Conservation (phyloP, 2,113 vertebrate genomes). For the Eubucco bourcierii region DNA sequence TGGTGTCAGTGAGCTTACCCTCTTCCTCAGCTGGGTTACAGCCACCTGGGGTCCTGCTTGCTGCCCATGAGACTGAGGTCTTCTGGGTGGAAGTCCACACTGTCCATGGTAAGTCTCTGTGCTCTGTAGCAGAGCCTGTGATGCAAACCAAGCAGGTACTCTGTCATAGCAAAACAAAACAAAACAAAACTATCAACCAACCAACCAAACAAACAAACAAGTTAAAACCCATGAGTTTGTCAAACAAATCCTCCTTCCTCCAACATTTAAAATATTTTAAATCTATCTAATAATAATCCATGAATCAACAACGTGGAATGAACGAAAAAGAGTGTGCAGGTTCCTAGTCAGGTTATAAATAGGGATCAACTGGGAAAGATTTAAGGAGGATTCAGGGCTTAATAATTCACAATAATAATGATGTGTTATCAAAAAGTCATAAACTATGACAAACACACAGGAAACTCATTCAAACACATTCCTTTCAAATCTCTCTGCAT, state of each 20-base stretch:
- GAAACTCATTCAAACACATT: constrained; percentile 45
- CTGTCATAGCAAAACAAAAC: background rate
- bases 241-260: background rate
- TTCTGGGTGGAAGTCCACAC: background rate
- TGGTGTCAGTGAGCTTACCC: background rate
- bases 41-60: background rate
- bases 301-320: constrained; percentile 7
- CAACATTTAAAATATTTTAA: background rate
- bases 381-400: background rate
- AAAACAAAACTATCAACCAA: too few relatives aligned
- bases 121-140: fast-evolving
- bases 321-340: constrained; percentile 26
- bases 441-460: constrained; percentile 50
- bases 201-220: too few relatives aligned
- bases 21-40: background rate
- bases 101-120: background rate
- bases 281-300: background rate
- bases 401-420: constrained; percentile 10
- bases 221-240: background rate
- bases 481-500: constrained; percentile 21
- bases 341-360: constrained; percentile 39
- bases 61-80: background rate
- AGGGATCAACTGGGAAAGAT: constrained; percentile 10
- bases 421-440: constrained; percentile 46
- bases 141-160: background rate